These are phyloP conservation scores for Rhinophrynus dorsalis DNA, from an alignment of 2,797 vertebrate genomes.

Conservation along the genomic window DNA sequence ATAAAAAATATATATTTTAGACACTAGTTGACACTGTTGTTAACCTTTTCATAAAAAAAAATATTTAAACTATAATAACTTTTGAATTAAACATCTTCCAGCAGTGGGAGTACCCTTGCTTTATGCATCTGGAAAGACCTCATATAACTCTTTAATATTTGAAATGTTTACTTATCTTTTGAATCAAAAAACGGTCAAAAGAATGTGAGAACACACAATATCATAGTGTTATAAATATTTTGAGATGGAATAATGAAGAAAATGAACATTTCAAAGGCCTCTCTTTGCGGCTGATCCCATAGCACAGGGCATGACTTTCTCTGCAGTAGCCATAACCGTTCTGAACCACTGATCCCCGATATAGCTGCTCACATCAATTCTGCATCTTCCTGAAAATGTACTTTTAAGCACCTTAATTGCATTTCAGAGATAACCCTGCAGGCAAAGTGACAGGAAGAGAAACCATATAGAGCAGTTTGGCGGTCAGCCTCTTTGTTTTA, in stretches of 20 bases:
- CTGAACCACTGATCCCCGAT: constrained; percentile 68
- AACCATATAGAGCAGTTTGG: constrained; percentile 78
- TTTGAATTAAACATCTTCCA: no score
- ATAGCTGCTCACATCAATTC: constrained; percentile 83
- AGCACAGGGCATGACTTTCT: constrained; percentile 58
- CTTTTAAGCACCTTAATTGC: constrained; percentile 96
- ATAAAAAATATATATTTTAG: no score
- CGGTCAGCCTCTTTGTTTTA: constrained; percentile 86
- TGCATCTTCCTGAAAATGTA: constrained; percentile 95
- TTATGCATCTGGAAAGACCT: no score
- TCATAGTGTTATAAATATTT: constrained; percentile 19
- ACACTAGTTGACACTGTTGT: no score
- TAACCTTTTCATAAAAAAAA: no score
- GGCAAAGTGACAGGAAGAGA: constrained; percentile 92
- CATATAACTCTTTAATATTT: no score
- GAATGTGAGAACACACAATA: neutral
- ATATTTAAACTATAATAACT: no score
- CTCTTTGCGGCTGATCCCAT: constrained; percentile 13
- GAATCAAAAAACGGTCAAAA: constrained; percentile 12
- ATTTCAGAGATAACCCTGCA: constrained; percentile 95
- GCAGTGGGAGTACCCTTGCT: no score
- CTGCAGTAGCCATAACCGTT: constrained; percentile 65
- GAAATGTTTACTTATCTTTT: no score
- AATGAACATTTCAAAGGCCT: neutral
- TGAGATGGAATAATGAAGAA: neutral